Conservation (phyloP, 2,888 invertebrate genomes). For the Seladonia tumulorum region DNA sequence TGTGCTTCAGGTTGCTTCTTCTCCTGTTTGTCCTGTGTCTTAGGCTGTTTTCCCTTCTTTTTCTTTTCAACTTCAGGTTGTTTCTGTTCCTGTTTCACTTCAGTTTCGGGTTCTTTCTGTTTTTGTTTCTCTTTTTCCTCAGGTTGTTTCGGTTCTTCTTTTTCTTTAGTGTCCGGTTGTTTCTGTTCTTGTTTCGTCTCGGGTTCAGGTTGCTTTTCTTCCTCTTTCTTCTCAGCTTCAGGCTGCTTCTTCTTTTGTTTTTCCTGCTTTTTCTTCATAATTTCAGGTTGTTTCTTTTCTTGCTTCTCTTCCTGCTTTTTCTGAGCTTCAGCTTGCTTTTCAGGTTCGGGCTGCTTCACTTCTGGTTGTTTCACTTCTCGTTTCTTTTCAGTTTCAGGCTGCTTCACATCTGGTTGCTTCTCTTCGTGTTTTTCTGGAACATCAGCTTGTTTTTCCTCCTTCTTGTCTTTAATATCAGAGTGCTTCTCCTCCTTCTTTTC, state of each 20-base stretch:
- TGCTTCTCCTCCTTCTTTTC: neutral
- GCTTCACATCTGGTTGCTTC: neutral
- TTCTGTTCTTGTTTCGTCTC: neutral
- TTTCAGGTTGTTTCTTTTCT: neutral
- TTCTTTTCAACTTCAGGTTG: neutral
- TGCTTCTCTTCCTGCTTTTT: constrained; percentile 24
- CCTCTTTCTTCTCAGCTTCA: neutral
- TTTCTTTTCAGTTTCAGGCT: neutral
- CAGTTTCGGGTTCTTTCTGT: neutral
- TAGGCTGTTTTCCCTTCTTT: neutral
- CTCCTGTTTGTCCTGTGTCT: neutral
- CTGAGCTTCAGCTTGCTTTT: neutral
- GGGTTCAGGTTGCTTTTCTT: neutral
- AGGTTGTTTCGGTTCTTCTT: neutral
- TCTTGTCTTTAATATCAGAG: neutral
- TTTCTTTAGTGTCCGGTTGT: neutral
- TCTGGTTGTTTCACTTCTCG: no score
- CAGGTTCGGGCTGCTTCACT: neutral
- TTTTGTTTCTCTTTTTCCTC: neutral
- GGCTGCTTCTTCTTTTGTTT: constrained; percentile 22
- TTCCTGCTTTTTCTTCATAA: neutral
- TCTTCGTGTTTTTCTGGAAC: neutral
- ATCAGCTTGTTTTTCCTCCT: neutral
- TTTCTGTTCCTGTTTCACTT: neutral
- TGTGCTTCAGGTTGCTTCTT: neutral